Percentiles rank a stretch among this genome's conserved stretches.
Conservation (phyloP, 1,140 invertebrate species). For the Eciton burchellii region DNA sequence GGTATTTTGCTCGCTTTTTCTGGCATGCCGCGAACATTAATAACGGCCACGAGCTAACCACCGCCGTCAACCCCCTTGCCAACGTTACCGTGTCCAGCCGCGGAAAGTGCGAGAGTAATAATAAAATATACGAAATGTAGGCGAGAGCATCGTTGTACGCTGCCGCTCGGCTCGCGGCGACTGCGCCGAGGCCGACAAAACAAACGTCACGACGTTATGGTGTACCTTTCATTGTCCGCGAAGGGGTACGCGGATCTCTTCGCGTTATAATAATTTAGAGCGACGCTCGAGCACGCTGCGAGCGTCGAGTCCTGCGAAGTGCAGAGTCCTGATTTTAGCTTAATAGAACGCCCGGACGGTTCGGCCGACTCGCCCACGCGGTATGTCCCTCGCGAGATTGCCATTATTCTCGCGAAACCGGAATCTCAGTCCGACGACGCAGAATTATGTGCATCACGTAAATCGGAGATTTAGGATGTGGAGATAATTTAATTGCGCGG, state of each 20-base stretch:
- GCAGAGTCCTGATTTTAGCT: conserved; percentile 49
- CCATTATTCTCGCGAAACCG: conserved; percentile 37
- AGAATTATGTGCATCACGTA: conserved; percentile 32
- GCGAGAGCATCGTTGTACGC: conserved; percentile 69
- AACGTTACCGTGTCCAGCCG: conserved; percentile 78
- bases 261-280: conserved; percentile 63
- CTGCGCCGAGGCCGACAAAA: conserved; percentile 63
- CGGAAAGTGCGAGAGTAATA: conserved; percentile 81
- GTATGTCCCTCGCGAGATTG: conserved; percentile 39
- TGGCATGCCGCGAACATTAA: conserved; percentile 82
- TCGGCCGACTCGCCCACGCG: conserved; percentile 12
- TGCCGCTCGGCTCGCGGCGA: conserved; percentile 14
- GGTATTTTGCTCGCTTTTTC: conserved; percentile 56
- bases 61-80: conserved; percentile 74
- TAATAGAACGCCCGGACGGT: conserved; percentile 49
- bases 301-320: too few species aligned
- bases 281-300: conserved; percentile 45
- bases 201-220: conserved; percentile 64
- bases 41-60: conserved; percentile 82
- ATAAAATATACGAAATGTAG: conserved; percentile 81
- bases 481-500: background rate
- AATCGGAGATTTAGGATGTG: background rate
- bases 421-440: conserved; percentile 4
- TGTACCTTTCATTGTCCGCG: conserved; percentile 67
- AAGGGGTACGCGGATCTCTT: conserved; percentile 64